phyloP scores from a whole-genome alignment of 92 coral and sea anemone species.

The Epizoanthus fatuus region DNA sequence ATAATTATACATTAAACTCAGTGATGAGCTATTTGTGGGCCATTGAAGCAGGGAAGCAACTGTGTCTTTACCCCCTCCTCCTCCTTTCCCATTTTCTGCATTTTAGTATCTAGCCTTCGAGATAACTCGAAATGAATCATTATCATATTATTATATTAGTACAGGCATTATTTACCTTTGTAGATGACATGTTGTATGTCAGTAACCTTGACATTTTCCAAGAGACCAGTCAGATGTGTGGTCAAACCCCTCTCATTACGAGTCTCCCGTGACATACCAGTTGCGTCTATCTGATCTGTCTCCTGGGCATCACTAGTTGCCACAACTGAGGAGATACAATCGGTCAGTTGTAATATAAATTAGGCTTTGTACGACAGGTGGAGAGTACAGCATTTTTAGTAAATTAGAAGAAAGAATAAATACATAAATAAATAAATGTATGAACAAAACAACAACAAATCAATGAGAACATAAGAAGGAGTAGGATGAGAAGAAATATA shows the following conservation, averaged over 20 bases:
- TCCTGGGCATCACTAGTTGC: background rate
- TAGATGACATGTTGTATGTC: constrained; percentile 23
- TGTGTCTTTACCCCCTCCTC: too few species aligned
- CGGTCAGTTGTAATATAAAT: background rate
- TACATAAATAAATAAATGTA: background rate
- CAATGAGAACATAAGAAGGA: background rate
- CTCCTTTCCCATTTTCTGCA: too few species aligned
- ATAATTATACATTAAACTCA: too few species aligned
- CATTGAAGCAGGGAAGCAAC: too few species aligned
- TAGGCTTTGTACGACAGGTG: background rate
- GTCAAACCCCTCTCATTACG: constrained; percentile 6
- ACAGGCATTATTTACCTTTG: constrained; percentile 2
- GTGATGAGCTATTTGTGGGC: too few species aligned
- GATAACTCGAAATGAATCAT: too few species aligned
- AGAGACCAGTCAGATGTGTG: constrained; percentile 14
- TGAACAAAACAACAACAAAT: background rate
- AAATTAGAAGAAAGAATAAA: background rate
- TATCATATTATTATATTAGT: background rate
- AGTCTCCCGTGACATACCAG: background rate
- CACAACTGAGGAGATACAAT: background rate
- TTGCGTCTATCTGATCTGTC: background rate
- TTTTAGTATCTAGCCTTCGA: too few species aligned
- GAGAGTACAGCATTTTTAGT: background rate
- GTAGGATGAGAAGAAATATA: background rate
- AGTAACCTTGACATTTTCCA: constrained; percentile 31